These are phyloP conservation scores for Alouatta palliata DNA, from an alignment of 2,113 vertebrate genomes.

Conservation along the genomic window DNA sequence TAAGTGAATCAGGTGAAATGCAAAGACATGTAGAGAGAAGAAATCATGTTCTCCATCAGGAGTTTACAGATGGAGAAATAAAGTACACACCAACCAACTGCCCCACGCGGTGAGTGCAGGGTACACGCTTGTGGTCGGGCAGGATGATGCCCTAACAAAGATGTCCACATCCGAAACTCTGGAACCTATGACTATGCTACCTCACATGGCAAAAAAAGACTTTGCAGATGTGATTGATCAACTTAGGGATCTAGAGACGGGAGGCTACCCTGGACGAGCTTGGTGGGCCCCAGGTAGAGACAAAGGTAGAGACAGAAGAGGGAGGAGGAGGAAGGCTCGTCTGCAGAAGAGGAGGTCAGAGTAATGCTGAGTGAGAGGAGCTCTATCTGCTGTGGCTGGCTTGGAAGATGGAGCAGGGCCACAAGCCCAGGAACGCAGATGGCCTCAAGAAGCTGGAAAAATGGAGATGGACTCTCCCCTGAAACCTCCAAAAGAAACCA, in stretches of 20 bases:
- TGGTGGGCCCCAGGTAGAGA: background rate
- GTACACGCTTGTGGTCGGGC: accelerated
- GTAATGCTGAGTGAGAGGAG: accelerated
- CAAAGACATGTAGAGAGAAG: background rate
- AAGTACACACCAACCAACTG: accelerated
- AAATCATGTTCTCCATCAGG: too few species aligned
- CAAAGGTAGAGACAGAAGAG: background rate
- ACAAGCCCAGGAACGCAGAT: accelerated
- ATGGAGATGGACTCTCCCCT: accelerated
- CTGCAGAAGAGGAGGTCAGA: accelerated
- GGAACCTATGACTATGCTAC: accelerated
- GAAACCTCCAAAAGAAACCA: background rate
- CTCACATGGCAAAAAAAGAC: background rate
- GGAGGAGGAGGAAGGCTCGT: accelerated
- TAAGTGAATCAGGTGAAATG: background rate
- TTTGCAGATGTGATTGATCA: background rate
- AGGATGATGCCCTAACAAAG: accelerated
- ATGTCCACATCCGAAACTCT: background rate
- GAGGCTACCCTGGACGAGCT: too few species aligned
- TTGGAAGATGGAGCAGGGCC: background rate
- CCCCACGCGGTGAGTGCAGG: accelerated
- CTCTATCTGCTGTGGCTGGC: accelerated
- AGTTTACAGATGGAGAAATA: background rate
- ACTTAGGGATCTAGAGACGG: background rate
- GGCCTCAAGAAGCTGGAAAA: background rate